Base-by-base conservation (phyloP, 2,113 vertebrate species). In the Rattus rattus region DNA sequence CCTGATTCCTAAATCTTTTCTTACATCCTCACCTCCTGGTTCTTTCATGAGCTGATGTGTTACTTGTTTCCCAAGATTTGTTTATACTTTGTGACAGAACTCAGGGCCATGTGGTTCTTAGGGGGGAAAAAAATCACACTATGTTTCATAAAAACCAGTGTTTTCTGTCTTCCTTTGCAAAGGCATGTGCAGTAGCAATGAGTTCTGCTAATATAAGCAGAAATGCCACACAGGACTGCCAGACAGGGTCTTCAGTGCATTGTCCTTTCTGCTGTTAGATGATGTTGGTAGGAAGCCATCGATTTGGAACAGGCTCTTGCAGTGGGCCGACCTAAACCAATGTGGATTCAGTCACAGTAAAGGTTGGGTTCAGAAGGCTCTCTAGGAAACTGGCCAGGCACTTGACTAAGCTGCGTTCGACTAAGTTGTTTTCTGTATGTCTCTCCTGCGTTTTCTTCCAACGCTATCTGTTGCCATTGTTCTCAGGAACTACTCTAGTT, bases 21-120 rank as follows among this genome's bases (percentile, higher is more conserved):
- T 69, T 91, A 61, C 33, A 43, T 5, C 39, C 47, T 67, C 36
- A 39, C 36, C 30, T 22, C 9, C 22, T 7, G 14, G 7, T 80
- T 88, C 61, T 72, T 93, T 36, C 36, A 47, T 3, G 4, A 94
- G 36, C 72, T 73, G 65, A 2, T 28, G 4, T 56, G 65, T 17
- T 43, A 13, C 19, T 36, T 80, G 69, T 61, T 4, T 43, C 56
- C 26, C 22, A 56, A 76, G 77, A 69, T 61, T 79, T 39, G 49
- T 91, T 94, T 76, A 33, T 36, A 30, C 33, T 96, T 70, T 61
- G 39, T 92, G 47, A 72, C 19, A 72, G n/a, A 96, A 67, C 22
- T 6, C 59, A 65, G 22, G 47, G 54, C 39, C 65, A 10, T 85
- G 36, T 77, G 39, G 17, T 76, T 81, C 88, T 77, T 59, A 7